Base-by-base conservation (phyloP, 2,113 vertebrate species). In the Alethe diademata region DNA sequence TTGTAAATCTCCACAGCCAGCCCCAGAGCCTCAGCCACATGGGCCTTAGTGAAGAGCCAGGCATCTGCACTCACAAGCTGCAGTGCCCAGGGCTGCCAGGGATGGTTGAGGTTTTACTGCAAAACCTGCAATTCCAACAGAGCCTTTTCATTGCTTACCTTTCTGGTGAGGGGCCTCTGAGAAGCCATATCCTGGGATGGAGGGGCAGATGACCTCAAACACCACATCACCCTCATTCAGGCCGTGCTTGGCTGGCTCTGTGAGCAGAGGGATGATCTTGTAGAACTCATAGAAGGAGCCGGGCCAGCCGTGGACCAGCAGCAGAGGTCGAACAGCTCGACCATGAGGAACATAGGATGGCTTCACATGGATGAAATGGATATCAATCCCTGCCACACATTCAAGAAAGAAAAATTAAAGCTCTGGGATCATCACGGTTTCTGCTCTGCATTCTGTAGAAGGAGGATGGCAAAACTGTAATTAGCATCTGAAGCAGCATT, bases 231-330 rank as follows among this genome's bases (percentile, higher is more conserved):
- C 93, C 29, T 94, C 90, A 3, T 53, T 91, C 58, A 96, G 69
- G 24, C 94, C 47, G 0, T 94, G 90, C 11, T 16, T 33, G 5
- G 93, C 89, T 7, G 97, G 97, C 45, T 98, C 97, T 0, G 98
- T 99, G 84, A 99, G 98, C 66, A 99, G 91, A 26, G 99, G 98
- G 11, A 99, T 93, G 78, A 99, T 98, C 95, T 96, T 98, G 96
- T 99, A 99, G 98, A 99, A 99, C 96, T 99, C 98, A 1, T 97
- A 99, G 92, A 99, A 99, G 78, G 98, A 99, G n/a, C 99, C 99
- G 0, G 99, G 99, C 99, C 99, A 99, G 73, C 99, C 99, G 0
- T 99, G 99, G 47, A 99, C 98, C 87, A 99, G 97, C 96, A 99
- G 97, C 18, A 99, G 96, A 58, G 98, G 98, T 51, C 95, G 67